Evolutionary conservation across 2,888 invertebrate species (phyloP).

Genomic region (Cistogaster globosa): DNA sequence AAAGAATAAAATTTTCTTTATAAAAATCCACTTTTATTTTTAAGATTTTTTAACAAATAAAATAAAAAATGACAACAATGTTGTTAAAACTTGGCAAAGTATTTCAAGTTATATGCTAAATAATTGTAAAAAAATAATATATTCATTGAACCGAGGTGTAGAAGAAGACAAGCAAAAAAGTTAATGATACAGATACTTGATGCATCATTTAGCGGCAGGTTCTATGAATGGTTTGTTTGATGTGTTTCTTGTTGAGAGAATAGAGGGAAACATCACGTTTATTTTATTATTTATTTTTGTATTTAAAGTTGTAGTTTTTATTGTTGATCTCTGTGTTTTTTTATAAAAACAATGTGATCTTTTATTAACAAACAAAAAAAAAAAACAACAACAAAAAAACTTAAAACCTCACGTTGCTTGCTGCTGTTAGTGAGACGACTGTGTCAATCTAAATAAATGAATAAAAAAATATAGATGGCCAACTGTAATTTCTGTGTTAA

Average conservation of each 20-base stretch:
- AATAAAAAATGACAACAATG: conserved; percentile 56
- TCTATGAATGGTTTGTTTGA: background rate
- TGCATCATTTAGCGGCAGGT: conserved; percentile 21
- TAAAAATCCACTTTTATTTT: too few relatives aligned
- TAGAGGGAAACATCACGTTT: conserved; percentile 38
- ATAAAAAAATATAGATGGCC: too few relatives aligned
- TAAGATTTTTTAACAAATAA: background rate
- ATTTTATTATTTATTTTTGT: background rate
- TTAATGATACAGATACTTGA: conserved; percentile 1
- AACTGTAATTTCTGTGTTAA: too few relatives aligned
- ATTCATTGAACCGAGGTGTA: too few relatives aligned
- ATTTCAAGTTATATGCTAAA: background rate
- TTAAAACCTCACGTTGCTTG: conserved; percentile 19
- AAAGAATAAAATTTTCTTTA: too few relatives aligned
- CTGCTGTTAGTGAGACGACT: background rate
- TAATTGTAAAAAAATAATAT: too few relatives aligned
- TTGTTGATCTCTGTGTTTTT: background rate
- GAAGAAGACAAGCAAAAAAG: background rate
- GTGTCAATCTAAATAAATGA: too few relatives aligned
- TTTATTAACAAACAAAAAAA: conserved; percentile 2
- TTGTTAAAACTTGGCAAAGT: conserved; percentile 56
- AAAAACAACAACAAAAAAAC: background rate
- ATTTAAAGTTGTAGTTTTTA: background rate
- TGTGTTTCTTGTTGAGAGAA: background rate
- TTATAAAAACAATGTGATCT: conserved; percentile 21